These are phyloP conservation scores for Sebastiscus tertius DNA, from an alignment of 2,797 vertebrate species.

Conservation along the genomic window DNA sequence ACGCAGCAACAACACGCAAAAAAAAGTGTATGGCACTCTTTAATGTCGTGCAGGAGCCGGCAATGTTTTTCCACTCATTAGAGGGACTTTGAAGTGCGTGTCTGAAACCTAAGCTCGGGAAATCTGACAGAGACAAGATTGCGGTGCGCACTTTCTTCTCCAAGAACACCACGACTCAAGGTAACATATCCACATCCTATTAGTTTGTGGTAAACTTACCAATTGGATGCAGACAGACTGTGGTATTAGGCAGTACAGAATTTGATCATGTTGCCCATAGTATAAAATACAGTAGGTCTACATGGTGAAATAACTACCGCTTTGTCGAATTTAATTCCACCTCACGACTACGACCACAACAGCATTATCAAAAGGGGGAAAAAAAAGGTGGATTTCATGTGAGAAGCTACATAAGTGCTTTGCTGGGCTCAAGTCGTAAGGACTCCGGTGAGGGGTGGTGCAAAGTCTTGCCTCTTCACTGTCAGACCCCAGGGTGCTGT, in stretches of 20 bases:
- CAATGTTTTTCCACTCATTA: constrained; percentile 83
- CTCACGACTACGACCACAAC: constrained; percentile 49
- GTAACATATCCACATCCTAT: constrained; percentile 80
- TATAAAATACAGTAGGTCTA: constrained; percentile 61
- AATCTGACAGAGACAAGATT: constrained; percentile 77
- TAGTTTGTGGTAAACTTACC: constrained; percentile 67
- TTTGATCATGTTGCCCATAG: constrained; percentile 54
- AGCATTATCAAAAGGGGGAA: constrained; percentile 42
- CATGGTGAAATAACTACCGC: constrained; percentile 54
- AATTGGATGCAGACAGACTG: constrained; percentile 65
- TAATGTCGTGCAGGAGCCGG: constrained; percentile 76
- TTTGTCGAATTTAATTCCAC: constrained; percentile 65
- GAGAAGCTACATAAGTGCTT: constrained; percentile 51
- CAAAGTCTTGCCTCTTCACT: constrained; percentile 64
- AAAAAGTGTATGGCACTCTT: constrained; percentile 66
- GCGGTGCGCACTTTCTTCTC: constrained; percentile 69
- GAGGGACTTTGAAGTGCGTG: constrained; percentile 78
- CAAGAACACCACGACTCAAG: constrained; percentile 72
- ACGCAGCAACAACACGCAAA: constrained; percentile 45
- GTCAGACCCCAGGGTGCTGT: constrained; percentile 72
- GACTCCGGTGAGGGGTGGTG: constrained; percentile 52
- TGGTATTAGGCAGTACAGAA: constrained; percentile 56
- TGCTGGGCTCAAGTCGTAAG: constrained; percentile 47
- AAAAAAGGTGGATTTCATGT: constrained; percentile 37
- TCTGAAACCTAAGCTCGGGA: constrained; percentile 79